phyloP scores from a whole-genome alignment of 2,113 vertebrate genomes.

The Cinclus cinclus region DNA sequence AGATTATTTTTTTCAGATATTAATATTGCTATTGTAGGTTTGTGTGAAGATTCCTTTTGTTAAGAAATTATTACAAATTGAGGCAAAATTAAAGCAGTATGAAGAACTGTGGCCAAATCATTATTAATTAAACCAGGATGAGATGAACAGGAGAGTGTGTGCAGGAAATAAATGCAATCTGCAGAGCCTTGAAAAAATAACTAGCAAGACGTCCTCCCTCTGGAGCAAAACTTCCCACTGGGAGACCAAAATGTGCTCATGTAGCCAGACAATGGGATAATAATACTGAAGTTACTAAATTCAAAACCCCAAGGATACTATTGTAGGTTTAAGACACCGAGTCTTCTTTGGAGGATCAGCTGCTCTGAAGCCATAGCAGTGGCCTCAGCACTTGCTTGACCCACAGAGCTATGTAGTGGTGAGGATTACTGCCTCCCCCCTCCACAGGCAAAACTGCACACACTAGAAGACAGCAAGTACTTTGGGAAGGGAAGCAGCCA shows the following conservation, averaged over 20 bases:
- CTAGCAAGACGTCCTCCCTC: background rate
- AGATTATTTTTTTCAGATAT: background rate
- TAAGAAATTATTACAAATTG: background rate
- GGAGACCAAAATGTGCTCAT: background rate
- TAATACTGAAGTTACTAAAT: background rate
- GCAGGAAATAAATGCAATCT: background rate
- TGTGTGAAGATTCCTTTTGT: background rate
- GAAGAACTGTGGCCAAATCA: background rate
- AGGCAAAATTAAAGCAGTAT: background rate
- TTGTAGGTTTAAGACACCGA: background rate
- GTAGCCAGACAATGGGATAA: background rate
- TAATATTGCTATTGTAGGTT: background rate
- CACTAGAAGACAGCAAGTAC: background rate
- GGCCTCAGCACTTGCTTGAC: background rate
- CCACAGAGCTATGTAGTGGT: accelerated
- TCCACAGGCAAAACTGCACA: background rate
- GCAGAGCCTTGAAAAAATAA: background rate
- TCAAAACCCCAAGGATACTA: background rate
- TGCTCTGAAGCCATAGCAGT: background rate
- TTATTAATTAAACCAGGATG: background rate
- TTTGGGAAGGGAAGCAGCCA: background rate
- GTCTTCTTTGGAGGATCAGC: background rate
- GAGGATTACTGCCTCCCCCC: background rate
- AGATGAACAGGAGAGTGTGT: background rate
- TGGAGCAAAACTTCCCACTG: background rate